These are phyloP conservation scores for Spinus pinus DNA, from an alignment of 2,797 vertebrate genomes.

Conservation along the genomic window DNA sequence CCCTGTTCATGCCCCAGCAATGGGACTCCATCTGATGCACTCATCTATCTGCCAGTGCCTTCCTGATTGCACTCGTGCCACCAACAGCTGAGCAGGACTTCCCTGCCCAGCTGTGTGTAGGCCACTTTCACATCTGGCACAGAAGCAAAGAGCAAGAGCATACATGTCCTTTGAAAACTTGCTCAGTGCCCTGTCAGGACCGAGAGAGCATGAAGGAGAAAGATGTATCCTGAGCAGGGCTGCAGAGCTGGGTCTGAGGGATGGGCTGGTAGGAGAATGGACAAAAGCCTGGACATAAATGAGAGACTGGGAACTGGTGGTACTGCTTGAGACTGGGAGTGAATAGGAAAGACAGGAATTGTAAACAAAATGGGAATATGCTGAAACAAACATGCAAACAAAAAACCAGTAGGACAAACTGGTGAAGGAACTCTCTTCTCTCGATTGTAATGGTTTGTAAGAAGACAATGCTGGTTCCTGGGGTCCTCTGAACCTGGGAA, in stretches of 20 bases:
- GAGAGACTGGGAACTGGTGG: neutral
- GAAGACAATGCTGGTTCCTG: neutral
- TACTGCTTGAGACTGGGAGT: neutral
- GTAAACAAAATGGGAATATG: neutral
- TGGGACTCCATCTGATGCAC: neutral
- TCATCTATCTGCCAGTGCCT: neutral
- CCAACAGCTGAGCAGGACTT: accelerated
- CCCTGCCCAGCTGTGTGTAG: neutral
- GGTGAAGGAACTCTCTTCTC: neutral
- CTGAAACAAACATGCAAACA: neutral
- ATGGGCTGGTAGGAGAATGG: neutral
- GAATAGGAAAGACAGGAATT: neutral
- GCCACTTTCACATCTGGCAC: neutral
- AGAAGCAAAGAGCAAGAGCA: neutral
- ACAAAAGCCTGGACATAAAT: neutral
- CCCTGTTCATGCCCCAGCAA: neutral
- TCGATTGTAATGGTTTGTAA: neutral
- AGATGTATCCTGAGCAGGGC: accelerated
- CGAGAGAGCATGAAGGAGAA: neutral
- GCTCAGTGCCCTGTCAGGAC: neutral
- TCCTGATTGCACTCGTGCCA: neutral
- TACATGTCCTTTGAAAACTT: neutral
- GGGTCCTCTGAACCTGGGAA: neutral
- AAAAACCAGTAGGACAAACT: neutral
- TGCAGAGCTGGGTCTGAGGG: neutral